These are phyloP conservation scores for Eleginops maclovinus DNA, from an alignment of 2,113 vertebrate genomes.

Conservation along the genomic window DNA sequence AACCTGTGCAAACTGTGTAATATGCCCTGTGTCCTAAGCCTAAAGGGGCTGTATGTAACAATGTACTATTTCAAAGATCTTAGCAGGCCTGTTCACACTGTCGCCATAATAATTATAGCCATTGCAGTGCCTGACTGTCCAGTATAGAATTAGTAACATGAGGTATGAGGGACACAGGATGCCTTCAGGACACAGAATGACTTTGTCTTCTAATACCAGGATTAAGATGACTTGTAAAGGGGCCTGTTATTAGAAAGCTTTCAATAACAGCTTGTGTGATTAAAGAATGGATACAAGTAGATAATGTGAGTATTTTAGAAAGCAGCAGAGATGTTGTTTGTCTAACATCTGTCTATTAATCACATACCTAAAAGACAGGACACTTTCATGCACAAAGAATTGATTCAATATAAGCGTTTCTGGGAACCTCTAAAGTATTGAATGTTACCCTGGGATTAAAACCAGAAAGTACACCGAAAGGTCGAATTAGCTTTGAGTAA, in stretches of 20 bases:
- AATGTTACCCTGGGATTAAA: conserved; percentile 26
- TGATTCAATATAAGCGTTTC: conserved; percentile 3
- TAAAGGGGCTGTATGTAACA: conserved; percentile 15
- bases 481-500: neutral
- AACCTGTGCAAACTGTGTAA: neutral
- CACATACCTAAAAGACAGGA: conserved; percentile 10
- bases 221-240: conserved; percentile 54
- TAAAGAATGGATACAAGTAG: conserved; percentile 54
- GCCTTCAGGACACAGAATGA: conserved; percentile 46
- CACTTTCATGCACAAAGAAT: conserved; percentile 7
- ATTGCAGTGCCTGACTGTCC: conserved; percentile 39
- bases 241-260: conserved; percentile 64
- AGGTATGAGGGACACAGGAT: conserved; percentile 52
- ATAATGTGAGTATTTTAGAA: conserved; percentile 28
- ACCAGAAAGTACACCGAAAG: conserved; percentile 7
- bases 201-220: conserved; percentile 62
- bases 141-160: conserved; percentile 60
- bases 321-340: neutral
- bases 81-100: conserved; percentile 15
- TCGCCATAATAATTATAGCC: conserved; percentile 58
- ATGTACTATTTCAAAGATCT: conserved; percentile 24
- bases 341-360: conserved; percentile 44
- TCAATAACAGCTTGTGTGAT: conserved; percentile 58
- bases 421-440: conserved; percentile 20
- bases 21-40: neutral